These are phyloP conservation scores for Phalloptychus januarius DNA, from an alignment of 2,797 vertebrate species.

Conservation along the genomic window DNA sequence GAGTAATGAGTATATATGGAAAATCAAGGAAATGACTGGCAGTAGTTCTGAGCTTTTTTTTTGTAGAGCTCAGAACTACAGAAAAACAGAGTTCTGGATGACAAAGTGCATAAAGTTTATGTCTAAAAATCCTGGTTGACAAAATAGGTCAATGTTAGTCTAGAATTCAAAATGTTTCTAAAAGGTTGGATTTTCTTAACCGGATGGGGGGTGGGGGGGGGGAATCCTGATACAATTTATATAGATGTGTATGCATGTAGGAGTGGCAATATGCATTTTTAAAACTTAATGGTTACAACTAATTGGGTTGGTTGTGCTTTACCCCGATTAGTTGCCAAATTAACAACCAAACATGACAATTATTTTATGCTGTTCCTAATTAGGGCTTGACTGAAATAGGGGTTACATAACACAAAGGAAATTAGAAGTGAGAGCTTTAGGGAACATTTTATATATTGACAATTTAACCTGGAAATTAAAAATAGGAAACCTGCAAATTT, in stretches of 20 bases:
- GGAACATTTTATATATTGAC: slow-evolving; percentile 32
- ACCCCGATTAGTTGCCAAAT: slow-evolving; percentile 47
- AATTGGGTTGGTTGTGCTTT: slow-evolving; percentile 41
- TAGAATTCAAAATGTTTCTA: background rate
- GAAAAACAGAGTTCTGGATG: background rate
- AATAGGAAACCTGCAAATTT: background rate
- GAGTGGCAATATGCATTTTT: background rate
- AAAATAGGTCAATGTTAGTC: background rate
- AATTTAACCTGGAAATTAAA: slow-evolving; percentile 20
- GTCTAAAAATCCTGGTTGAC: too few species aligned
- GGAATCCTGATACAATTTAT: background rate
- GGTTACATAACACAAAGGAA: slow-evolving; percentile 39
- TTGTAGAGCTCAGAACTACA: background rate
- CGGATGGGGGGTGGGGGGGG: too few species aligned
- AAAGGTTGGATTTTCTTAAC: background rate
- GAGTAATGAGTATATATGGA: background rate
- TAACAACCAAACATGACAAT: slow-evolving; percentile 52
- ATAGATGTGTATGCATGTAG: background rate
- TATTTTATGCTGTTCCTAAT: slow-evolving; percentile 56
- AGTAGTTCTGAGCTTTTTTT: too few species aligned
- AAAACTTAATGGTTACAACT: slow-evolving; percentile 43
- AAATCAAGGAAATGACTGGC: background rate
- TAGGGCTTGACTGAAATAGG: slow-evolving; percentile 44
- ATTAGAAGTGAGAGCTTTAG: slow-evolving; percentile 42
- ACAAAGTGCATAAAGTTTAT: background rate